phyloP scores from a whole-genome alignment of 2,888 invertebrate species.

The Drosophila stalkeri region DNA sequence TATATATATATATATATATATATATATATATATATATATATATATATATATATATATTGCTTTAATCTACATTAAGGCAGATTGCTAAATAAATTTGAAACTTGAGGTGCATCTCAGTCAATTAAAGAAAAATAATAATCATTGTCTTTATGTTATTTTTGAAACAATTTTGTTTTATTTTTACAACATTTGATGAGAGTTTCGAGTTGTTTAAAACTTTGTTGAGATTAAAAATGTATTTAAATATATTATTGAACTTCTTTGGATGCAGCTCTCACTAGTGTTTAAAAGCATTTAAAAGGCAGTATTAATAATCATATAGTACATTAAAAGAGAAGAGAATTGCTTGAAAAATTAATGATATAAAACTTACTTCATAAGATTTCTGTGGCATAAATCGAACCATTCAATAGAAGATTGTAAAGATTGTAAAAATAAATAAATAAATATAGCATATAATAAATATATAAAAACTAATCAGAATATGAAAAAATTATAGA shows the following conservation, averaged over 20 bases:
- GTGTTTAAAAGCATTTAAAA: too few species aligned
- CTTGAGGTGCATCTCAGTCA: neutral
- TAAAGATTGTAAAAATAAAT: neutral
- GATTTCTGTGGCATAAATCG: too few species aligned
- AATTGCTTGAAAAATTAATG: too few species aligned
- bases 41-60: neutral
- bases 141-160: neutral
- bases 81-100: neutral
- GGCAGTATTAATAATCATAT: too few species aligned
- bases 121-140: conserved; percentile 2
- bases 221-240: neutral
- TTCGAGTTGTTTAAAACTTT: neutral
- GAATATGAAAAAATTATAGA: too few species aligned
- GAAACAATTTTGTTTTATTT: neutral
- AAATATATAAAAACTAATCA: too few species aligned
- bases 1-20: neutral
- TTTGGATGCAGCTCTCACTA: too few species aligned
- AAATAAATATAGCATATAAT: too few species aligned
- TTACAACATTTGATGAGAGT: neutral
- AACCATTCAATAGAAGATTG: neutral
- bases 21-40: neutral
- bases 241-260: too few species aligned
- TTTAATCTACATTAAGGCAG: neutral
- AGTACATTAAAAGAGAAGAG: too few species aligned
- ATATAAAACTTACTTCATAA: too few species aligned